Percentiles rank a stretch among this genome's conserved stretches.
Evolutionary conservation across 1,140 invertebrate species (phyloP).

Genomic region (Musca domestica): DNA sequence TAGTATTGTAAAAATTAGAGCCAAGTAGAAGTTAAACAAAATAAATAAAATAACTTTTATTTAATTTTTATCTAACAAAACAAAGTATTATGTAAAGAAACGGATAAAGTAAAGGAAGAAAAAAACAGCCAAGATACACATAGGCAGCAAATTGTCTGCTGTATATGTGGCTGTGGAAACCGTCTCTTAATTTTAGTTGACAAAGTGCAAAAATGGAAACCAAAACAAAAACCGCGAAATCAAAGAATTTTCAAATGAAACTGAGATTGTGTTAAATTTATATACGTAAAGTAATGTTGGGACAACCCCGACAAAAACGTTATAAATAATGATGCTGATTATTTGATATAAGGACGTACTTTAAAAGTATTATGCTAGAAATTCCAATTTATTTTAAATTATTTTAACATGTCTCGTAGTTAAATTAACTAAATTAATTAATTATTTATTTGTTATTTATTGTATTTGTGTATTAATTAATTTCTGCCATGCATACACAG

Average conservation of each 20-base stretch:
- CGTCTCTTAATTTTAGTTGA: no score
- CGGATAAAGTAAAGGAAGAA: no score
- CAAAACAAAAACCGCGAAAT: no score
- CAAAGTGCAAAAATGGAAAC: no score
- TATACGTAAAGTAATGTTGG: not conserved
- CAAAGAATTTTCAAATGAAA: not conserved
- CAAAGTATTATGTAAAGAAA: slow-evolving; percentile 5
- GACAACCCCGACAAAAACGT: no score
- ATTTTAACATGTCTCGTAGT: slow-evolving; percentile 20
- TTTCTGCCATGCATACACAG: not conserved
- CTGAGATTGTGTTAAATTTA: slow-evolving; percentile 18
- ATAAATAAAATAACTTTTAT: not conserved
- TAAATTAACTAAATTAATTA: slow-evolving; percentile 17
- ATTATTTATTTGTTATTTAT: slow-evolving; percentile 9
- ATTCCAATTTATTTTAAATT: slow-evolving; percentile 18
- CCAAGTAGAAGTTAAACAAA: not conserved
- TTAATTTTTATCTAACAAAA: slow-evolving; percentile 20
- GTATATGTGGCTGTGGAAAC: no score
- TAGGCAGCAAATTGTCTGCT: no score
- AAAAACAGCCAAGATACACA: no score
- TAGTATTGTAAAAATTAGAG: slow-evolving; percentile 14
- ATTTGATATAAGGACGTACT: not conserved
- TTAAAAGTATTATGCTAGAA: slow-evolving; percentile 23
- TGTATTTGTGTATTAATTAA: not conserved
- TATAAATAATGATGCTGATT: no score